phyloP scores from a whole-genome alignment of 1,140 invertebrate genomes.

The Apis laboriosa region DNA sequence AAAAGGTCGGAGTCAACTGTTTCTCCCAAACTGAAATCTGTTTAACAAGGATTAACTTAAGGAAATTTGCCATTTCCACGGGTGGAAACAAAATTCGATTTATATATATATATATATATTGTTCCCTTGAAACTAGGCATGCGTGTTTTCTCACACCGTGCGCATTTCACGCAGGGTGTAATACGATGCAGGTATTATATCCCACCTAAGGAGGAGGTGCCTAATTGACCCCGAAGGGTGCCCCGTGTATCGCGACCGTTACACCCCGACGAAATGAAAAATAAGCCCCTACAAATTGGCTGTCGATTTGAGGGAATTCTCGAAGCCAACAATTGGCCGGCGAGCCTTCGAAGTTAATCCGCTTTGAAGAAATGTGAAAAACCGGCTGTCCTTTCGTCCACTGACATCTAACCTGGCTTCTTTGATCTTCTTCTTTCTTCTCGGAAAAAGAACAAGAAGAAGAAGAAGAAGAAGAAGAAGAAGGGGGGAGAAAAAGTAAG shows the following conservation, averaged over 20 bases:
- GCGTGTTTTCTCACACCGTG: conserved; percentile 26
- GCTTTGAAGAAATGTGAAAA: conserved; percentile 25
- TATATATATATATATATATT: background rate
- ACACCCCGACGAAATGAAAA: conserved; percentile 41
- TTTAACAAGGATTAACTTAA: background rate
- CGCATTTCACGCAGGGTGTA: conserved; percentile 43
- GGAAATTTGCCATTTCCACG: conserved; percentile 11
- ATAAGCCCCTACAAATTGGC: conserved; percentile 47
- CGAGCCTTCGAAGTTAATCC: conserved; percentile 19
- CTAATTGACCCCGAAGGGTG: conserved; percentile 65
- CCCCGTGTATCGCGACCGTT: conserved; percentile 58
- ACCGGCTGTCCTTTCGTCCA: conserved; percentile 2
- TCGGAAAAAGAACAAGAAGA: background rate
- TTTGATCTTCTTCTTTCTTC: background rate
- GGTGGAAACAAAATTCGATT: conserved; percentile 25
- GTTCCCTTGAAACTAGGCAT: conserved; percentile 10
- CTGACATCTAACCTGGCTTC: background rate
- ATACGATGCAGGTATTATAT: conserved; percentile 59
- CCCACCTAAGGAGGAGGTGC: conserved; percentile 49
- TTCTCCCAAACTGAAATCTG: background rate
- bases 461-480: background rate
- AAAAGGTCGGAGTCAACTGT: background rate
- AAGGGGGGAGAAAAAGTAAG: no score
- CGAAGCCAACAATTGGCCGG: conserved; percentile 26
- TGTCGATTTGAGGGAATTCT: conserved; percentile 36